Percentiles rank a stretch among this genome's conserved stretches.
These are phyloP conservation scores for Calephelis perditalis DNA, from an alignment of 2,888 invertebrate species.

Conservation along the genomic window DNA sequence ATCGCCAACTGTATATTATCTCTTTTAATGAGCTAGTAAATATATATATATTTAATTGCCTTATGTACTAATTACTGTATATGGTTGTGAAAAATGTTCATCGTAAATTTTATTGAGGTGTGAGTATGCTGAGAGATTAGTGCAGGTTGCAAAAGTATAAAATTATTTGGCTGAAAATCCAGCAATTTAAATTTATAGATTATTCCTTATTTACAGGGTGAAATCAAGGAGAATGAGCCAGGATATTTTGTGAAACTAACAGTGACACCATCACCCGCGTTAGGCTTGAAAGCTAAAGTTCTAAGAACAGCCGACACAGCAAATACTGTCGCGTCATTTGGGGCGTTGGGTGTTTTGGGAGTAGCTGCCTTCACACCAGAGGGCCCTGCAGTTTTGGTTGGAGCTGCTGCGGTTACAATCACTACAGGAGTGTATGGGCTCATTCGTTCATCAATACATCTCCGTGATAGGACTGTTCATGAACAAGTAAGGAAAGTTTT, in stretches of 20 bases:
- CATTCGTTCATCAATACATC: conserved; percentile 63
- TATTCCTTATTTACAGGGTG: conserved; percentile 40
- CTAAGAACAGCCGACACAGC: conserved; percentile 61
- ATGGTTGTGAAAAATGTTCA: no score
- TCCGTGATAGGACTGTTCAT: conserved; percentile 68
- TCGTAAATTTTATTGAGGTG: no score
- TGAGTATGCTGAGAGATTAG: no score
- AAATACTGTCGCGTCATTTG: conserved; percentile 59
- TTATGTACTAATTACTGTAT: no score
- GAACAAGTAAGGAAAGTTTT: conserved; percentile 56
- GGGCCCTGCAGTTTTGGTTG: conserved; percentile 63
- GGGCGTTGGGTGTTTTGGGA: conserved; percentile 70
- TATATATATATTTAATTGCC: no score
- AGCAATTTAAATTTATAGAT: no score
- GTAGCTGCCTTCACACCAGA: conserved; percentile 72
- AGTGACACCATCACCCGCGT: conserved; percentile 56
- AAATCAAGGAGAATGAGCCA: conserved; percentile 33
- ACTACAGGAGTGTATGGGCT: conserved; percentile 73
- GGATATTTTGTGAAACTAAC: conserved; percentile 54
- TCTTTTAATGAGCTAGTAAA: no score
- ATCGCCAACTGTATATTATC: no score
- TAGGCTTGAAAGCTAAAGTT: conserved; percentile 58
- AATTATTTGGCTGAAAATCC: no score
- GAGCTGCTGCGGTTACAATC: conserved; percentile 64
- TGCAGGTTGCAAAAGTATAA: no score